Evolutionary conservation across 2,113 vertebrate genomes (phyloP), one percentile per base, ranked within the genome.

Genomic region (Choloepus hoffmanni): DNA sequence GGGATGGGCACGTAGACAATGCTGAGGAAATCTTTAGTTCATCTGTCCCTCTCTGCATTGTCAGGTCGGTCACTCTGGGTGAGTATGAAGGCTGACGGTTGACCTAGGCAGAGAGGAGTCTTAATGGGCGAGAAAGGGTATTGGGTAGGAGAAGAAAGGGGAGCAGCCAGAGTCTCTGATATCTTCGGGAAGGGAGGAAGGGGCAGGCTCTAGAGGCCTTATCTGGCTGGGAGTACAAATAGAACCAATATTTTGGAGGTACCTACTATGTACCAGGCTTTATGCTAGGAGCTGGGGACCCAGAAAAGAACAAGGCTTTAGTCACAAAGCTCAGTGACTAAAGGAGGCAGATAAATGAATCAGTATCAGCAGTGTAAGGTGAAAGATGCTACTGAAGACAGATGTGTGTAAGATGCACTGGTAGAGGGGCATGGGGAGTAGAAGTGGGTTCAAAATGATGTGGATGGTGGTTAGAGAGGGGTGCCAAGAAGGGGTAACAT

Each of bases 351-450:
- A 13, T 3, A 13, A 72, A 0, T 18, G 5, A 48, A 19, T 60
- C 50, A 18, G 0, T 21, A 24, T 26, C 2, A 36, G 70, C 11
- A 0, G 1, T 5, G 1, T 4, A n/a, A 50, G 18, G 24, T 7
- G 58, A n/a, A 0, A 0, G 2, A 26, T n/a, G 24, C 63, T 76
- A 0, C 86, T 36, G 30, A 36, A 50, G 55, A 48, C 55, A n/a
- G 28, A 24, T 1, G 9, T 70, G 78, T 13, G 3, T 36, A 1
- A 36, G 12, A 43, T 6, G 48, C 28, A 23, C 21, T 45, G 78
- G 33, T 28, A 19, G 74, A 7, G 2, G 36, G 2, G 63, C 43
- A 15, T 1, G 7, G 43, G 45, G 33, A 7, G 55, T 26, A 53
- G 78, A 16, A 13, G 4, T 40, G 73, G 36, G 28, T 40, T 53